A percentile compares a stretch with the other conserved stretches of the same genome.
Conservation (phyloP, 2,113 vertebrate species). For the Eurypyga helias region DNA sequence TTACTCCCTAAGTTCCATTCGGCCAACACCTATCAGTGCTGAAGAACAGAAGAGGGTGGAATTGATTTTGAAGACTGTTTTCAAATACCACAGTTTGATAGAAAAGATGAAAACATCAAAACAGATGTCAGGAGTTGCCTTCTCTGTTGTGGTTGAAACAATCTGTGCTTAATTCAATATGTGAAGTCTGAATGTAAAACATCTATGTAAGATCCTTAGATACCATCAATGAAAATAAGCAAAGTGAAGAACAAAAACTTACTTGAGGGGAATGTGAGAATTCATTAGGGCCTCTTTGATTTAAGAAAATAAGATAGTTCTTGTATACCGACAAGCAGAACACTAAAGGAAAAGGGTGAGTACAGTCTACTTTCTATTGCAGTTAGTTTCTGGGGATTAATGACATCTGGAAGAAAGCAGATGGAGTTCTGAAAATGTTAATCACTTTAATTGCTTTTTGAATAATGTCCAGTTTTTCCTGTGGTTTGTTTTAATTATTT, state of each 20-base stretch:
- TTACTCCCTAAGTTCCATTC: not conserved
- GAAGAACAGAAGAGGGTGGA: not conserved
- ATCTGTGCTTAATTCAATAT: not conserved
- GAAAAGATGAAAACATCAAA: not conserved
- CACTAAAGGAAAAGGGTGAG: not conserved
- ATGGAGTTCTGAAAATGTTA: not conserved
- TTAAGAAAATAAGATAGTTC: not conserved
- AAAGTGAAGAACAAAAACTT: not conserved
- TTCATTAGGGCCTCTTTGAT: not conserved
- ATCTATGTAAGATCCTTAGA: not conserved
- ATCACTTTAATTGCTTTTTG: not conserved
- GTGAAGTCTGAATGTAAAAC: not conserved
- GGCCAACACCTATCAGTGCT: not conserved
- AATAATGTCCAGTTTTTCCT: not conserved
- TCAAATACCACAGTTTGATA: not conserved
- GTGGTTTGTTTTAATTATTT: not conserved
- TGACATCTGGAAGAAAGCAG: not conserved
- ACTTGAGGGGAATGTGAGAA: not conserved
- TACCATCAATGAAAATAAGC: not conserved
- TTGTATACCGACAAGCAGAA: not conserved
- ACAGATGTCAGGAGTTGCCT: not conserved
- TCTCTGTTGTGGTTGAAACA: not conserved
- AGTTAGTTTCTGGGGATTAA: not conserved
- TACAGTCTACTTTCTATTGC: not conserved
- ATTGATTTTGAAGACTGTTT: not conserved